Evolutionary conservation across 2,797 vertebrate species (phyloP), one percentile per base, ranked within the genome.

Genomic region (Somateria mollissima): DNA sequence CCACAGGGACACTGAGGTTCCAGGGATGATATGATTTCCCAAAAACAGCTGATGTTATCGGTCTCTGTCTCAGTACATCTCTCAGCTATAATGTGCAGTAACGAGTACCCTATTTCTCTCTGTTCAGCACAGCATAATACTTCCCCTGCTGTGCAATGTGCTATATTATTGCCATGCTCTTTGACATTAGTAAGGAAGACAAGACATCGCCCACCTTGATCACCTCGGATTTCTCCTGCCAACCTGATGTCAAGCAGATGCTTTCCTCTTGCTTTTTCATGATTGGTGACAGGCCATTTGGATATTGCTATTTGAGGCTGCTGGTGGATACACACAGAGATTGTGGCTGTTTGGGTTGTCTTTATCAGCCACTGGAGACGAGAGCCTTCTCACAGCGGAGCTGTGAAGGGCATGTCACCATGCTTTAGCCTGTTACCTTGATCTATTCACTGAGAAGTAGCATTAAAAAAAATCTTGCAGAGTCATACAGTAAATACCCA

Each of bases 101-200:
- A 4, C 6, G 21, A 84, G 36, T 16, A 13, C 16, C 14, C 30
- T 37, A 13, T 57, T 84, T 54, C 83, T 96, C 69, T 91, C 61
- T 60, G 3, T 86, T 91, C 85, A 64, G 47, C 37, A 76, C 76
- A 71, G 94, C 89, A 73, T 60, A 74, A 30, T 39, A 65, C 58
- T 92, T 75, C 56, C 28, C 45, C 8, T 57, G 22, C 41, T 66
- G 57, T n/a, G 80, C 84, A 76, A 53, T 11, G 13, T 74, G 49
- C 87, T 54, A 58, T 67, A 4, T 64, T 77, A 85, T 72, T 94
- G 94, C 92, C 93, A 79, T 53, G 28, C 67, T 81, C 86, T 67
- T 80, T 89, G 54, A 62, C 53, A 19, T 54, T 39, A 43, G 61
- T 70, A 75, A 92, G 61, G 80, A 74, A 82, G 84, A 62, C 1